Evolutionary conservation across 2,888 invertebrate species (phyloP), one percentile per base, ranked within the genome.

Genomic region (Calliopum simillimum): DNA sequence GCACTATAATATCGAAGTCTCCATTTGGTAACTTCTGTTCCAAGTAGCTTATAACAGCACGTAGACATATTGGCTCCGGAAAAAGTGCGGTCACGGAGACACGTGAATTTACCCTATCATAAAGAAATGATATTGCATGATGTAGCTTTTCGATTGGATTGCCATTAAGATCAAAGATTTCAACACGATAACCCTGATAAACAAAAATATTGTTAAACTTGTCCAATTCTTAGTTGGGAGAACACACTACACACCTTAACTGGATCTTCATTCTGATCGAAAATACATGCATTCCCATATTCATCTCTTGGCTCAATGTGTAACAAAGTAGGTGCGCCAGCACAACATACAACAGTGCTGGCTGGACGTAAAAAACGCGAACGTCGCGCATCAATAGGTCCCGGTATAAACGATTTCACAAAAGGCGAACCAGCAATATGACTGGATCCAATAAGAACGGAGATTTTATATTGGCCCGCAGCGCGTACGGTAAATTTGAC

Each of bases 401-500:
- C 96, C 78, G 96, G 94, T 77, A 91, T 88, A 87, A 97, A 97
- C 81, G 89, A 90, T 82, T 93, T 92, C 75, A 92, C 89, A 87
- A 94, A 96, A 66, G 97, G 97, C 77, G 95, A 95, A 76, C 96
- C 96, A 72, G 92, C 90, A 67, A 96, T 93, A 79, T 92, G 91
- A 80, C 91, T 93, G 72, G 92, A 92, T 84, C 90, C 94, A 71
- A 97, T 93, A 86, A 94, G 90, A 69, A 97, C 91, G 62, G 93
- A 92, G 76, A 98, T 93, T 80, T 91, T 90, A 87, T 98, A 97
- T 78, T 93, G 91, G 44, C 97, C 97, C 21, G 97, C 94, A 77
- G 94, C 93, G 75, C 97, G 91, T 73, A 97, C 97, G 6, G 95
- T 96, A 87, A 97, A 98, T 84, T 96, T 95, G 68, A 95, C 95